Conservation (phyloP, 2,797 vertebrate species). For the Eulemur coronatus region DNA sequence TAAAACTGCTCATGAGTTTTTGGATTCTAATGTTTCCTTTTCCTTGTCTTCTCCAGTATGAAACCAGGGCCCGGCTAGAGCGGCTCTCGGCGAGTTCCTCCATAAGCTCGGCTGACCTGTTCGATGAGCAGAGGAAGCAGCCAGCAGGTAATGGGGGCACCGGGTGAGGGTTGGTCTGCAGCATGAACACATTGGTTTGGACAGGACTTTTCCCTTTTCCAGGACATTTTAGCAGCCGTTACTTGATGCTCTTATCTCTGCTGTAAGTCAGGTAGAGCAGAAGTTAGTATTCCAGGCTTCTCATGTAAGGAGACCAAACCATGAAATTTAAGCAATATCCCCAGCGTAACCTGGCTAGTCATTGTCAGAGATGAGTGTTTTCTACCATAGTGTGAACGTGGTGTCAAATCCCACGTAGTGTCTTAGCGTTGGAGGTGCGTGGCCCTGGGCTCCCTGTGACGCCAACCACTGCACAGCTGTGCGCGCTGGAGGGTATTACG, state of each 20-base stretch:
- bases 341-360: too few species aligned
- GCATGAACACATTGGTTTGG: rapidly evolving
- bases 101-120: constrained; percentile 96
- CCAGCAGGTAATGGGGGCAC: constrained; percentile 81
- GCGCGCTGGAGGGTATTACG: neutral
- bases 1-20: rapidly evolving
- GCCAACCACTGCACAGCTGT: neutral
- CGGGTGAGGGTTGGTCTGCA: rapidly evolving
- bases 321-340: neutral
- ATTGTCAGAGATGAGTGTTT: rapidly evolving
- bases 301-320: rapidly evolving
- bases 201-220: neutral
- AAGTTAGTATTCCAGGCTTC: neutral
- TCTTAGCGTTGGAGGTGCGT: neutral
- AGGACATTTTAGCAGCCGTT: rapidly evolving
- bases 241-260: rapidly evolving
- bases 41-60: constrained; percentile 87
- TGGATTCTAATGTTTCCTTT: neutral
- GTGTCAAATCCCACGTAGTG: rapidly evolving
- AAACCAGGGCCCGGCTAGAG: constrained; percentile 92
- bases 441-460: neutral
- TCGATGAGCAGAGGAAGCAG: constrained; percentile 94
- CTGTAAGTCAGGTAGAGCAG: neutral
- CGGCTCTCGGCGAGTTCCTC: constrained; percentile 90
- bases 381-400: rapidly evolving